Conservation (phyloP, 1,140 invertebrate species). For the Mycetomoellerius zeteki region DNA sequence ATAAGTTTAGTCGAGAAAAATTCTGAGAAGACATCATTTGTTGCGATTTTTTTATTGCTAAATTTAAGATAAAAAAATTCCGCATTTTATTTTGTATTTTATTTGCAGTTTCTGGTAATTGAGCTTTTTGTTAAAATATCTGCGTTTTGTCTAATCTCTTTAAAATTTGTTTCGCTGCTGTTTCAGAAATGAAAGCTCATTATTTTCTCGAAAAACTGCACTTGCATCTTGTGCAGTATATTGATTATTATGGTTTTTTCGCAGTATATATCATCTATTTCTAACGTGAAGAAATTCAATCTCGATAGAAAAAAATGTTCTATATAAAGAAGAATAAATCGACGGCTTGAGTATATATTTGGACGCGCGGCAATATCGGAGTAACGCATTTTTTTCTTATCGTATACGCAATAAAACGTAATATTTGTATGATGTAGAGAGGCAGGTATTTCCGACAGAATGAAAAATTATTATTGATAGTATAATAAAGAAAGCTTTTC, state of each 20-base stretch:
- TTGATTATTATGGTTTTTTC: slow-evolving; percentile 22
- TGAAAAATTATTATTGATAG: slow-evolving; percentile 42
- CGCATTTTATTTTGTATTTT: background rate
- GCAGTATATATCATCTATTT: background rate
- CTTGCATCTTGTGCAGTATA: background rate
- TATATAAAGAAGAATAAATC: background rate
- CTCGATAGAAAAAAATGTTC: slow-evolving; percentile 23
- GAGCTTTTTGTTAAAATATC: background rate
- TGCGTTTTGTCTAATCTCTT: background rate
- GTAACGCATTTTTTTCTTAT: background rate
- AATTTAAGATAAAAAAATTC: background rate
- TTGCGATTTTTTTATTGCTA: background rate
- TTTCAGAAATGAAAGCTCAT: background rate
- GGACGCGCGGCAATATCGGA: background rate
- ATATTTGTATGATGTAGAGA: slow-evolving; percentile 12
- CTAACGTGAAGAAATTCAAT: slow-evolving; percentile 16
- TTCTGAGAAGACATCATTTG: background rate
- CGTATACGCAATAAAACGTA: background rate
- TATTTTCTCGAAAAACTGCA: background rate
- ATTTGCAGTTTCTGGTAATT: background rate
- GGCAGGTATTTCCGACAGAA: background rate
- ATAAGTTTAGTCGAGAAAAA: slow-evolving; percentile 7
- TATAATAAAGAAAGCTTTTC: slow-evolving; percentile 10
- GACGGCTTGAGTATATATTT: slow-evolving; percentile 10
- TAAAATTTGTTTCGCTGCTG: background rate